Base-by-base conservation (phyloP, 2,888 invertebrate species). In the Theodoxus fluviatilis region DNA sequence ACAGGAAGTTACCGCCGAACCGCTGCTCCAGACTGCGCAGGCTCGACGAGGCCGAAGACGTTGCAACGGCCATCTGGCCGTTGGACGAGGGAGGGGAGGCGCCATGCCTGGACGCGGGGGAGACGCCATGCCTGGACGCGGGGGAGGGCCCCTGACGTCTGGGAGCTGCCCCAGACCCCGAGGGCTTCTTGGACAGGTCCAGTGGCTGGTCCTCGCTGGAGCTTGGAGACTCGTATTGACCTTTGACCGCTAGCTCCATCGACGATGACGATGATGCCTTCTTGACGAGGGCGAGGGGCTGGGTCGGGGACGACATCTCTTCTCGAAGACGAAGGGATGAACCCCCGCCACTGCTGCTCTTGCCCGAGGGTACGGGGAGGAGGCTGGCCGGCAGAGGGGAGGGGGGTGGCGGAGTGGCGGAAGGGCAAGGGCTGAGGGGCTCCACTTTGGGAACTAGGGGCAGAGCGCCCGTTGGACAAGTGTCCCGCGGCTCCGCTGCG, bases 11-110 rank as follows among this genome's bases (percentile, higher is more conserved):
- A 18, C 83, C 83, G 22, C 83, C 83, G 75, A 83, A 83, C 47
- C 80, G 76, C 64, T 80, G 78, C 72, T 83, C 81, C 18, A 83
- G 76, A 76, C 81, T 83, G 73, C 83, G 79, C 64, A 83, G 76
- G 73, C 82, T 83, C 35, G 83, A 57, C 6, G 59, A 18, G 40
- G 43, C 31, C 22, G 22, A 35, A 22, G 28, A n/a, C 31, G 18
- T 3, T 6, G 47, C 12, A 15, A 63, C 35, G 12, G 15, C 31
- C 33, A n/a, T 28, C 31, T 25, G n/a, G 25, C 25, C 12, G 7
- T 63, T 22, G 15, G 69, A 63, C 33, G 49, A 22, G 7, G 47
- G 22, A 9, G 33, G 22, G 12, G 40, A 1, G 7, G 33, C 28
- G 49, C n/a, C n/a, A 33, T 7, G 38, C 18, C 2, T 37, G 65